Evolutionary conservation across 2,113 vertebrate genomes (phyloP).

Genomic region (Melanotaenia duboulayi): DNA sequence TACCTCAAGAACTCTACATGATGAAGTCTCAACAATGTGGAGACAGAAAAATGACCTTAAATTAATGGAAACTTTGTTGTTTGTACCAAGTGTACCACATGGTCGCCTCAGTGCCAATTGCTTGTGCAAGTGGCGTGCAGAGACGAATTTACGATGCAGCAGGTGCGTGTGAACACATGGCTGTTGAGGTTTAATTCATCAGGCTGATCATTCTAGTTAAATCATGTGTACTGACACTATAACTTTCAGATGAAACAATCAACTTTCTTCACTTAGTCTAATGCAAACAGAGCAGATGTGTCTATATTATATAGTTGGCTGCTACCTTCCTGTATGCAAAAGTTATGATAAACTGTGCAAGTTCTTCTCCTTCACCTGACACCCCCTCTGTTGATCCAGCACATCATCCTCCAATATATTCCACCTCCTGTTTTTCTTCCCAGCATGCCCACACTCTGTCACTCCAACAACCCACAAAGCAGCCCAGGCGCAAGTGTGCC

Average conservation of each 20-base stretch:
- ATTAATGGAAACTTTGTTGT: conserved; percentile 7
- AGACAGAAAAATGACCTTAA: conserved; percentile 25
- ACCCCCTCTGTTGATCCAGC: conserved; percentile 31
- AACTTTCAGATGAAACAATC: neutral
- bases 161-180: conserved; percentile 15
- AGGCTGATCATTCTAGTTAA: neutral
- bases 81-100: conserved; percentile 3
- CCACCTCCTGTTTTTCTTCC: conserved; percentile 31
- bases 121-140: neutral
- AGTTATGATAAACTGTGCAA: conserved; percentile 24
- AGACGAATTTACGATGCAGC: conserved; percentile 14
- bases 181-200: neutral
- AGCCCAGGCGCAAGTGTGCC: conserved; percentile 12
- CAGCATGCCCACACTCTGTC: conserved; percentile 44
- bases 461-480: conserved; percentile 42
- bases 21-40: conserved; percentile 27
- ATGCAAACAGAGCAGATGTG: neutral
- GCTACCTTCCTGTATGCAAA: neutral
- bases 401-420: conserved; percentile 33
- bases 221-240: neutral
- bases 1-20: conserved; percentile 6
- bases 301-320: neutral
- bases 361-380: conserved; percentile 34
- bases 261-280: neutral
- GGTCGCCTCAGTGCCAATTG: conserved; percentile 2